These are phyloP conservation scores for Dendrocincla tyrannina DNA, from an alignment of 2,797 vertebrate genomes.

Conservation along the genomic window DNA sequence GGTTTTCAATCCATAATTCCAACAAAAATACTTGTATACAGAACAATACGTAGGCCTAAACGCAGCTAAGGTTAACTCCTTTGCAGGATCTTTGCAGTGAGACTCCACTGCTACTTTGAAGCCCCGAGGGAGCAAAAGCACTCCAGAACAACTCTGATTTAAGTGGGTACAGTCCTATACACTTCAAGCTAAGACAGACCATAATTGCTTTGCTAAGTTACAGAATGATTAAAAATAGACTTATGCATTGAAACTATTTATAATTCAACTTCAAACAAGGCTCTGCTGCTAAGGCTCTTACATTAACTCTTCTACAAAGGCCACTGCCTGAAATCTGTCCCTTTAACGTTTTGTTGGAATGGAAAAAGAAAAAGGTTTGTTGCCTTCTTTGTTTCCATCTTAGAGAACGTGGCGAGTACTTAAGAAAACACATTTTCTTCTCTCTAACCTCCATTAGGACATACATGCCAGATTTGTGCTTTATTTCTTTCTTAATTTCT, in stretches of 20 bases:
- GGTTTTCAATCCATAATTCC: background rate
- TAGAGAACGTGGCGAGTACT: background rate
- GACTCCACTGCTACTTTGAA: background rate
- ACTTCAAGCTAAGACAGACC: background rate
- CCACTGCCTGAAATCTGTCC: background rate
- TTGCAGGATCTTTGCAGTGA: background rate
- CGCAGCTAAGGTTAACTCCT: background rate
- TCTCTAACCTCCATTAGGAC: background rate
- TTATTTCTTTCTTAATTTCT: conserved; percentile 76
- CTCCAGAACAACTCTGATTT: background rate
- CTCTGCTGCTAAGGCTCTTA: background rate
- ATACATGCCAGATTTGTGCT: conserved; percentile 34
- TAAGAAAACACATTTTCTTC: background rate
- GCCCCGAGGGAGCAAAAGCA: background rate
- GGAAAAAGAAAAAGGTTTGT: background rate
- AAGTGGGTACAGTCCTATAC: background rate
- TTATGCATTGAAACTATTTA: background rate
- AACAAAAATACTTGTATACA: background rate
- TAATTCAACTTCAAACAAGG: background rate
- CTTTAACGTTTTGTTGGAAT: background rate
- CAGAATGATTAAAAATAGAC: background rate
- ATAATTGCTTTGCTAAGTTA: background rate
- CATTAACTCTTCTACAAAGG: background rate
- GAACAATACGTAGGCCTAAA: background rate
- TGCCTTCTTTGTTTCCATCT: background rate